phyloP scores from a whole-genome alignment of 2,797 vertebrate species.

The Cuculus canorus region DNA sequence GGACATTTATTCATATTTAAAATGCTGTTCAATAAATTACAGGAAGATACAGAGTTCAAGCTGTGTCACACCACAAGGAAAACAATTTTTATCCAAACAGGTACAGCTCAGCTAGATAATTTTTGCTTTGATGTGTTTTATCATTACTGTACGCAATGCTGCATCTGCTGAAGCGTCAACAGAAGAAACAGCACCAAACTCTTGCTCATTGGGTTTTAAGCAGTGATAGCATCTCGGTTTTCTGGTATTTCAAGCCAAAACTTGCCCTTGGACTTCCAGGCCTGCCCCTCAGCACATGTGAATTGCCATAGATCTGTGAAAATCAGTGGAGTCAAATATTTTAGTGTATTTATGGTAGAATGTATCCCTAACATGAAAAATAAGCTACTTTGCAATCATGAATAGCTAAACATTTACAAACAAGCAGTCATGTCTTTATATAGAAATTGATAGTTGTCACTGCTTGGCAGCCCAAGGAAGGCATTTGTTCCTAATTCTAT shows the following conservation, averaged over 20 bases:
- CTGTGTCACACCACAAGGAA: not conserved
- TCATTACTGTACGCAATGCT: not conserved
- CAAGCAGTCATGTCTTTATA: not conserved
- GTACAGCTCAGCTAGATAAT: not conserved
- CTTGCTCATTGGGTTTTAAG: not conserved
- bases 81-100: constrained; percentile 17
- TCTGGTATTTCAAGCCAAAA: constrained; percentile 6
- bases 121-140: constrained; percentile 21
- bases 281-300: not conserved
- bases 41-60: not conserved
- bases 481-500: not conserved
- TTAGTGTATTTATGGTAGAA: not conserved
- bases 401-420: constrained; percentile 30
- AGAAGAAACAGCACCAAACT: not conserved
- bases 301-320: not conserved
- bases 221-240: not conserved
- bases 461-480: constrained; percentile 19
- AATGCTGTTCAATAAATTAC: constrained; percentile 8
- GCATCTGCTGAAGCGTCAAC: constrained; percentile 18
- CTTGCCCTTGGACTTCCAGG: not conserved
- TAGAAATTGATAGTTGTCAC: constrained; percentile 33
- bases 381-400: not conserved
- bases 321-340: not conserved
- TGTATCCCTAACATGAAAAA: not conserved
- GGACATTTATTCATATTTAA: constrained; percentile 40